Conservation (phyloP, 2,888 invertebrate genomes). For the Eustalomyia histrio region DNA sequence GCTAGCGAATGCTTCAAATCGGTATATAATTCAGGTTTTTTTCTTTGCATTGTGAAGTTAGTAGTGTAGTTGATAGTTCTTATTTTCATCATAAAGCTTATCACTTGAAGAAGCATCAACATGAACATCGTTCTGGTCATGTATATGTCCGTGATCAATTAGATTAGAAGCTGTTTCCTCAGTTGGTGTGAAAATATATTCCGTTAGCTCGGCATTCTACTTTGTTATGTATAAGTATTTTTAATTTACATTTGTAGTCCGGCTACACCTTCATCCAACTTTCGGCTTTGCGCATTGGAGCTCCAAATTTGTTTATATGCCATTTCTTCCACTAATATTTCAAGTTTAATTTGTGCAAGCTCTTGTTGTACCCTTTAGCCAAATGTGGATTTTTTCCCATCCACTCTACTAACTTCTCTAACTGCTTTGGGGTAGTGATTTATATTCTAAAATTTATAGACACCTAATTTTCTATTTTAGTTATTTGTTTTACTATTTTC, state of each 20-base stretch:
- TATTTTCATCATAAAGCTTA: too few species aligned
- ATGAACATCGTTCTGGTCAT: too few species aligned
- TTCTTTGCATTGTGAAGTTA: too few species aligned
- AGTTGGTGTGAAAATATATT: neutral
- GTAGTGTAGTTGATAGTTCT: too few species aligned
- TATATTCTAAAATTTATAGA: slow-evolving; percentile 6
- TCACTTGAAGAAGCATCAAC: too few species aligned
- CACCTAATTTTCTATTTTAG: neutral
- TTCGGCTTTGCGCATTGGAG: neutral
- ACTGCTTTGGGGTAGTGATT: slow-evolving; percentile 24
- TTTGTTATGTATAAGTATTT: slow-evolving; percentile 9
- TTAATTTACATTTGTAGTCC: neutral
- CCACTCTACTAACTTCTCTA: slow-evolving; percentile 12
- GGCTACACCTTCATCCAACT: neutral
- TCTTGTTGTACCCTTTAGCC: neutral
- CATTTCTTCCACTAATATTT: neutral
- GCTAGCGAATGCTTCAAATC: too few species aligned
- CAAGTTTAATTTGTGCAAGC: neutral
- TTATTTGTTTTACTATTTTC: neutral
- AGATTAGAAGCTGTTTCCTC: too few species aligned
- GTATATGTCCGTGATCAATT: too few species aligned
- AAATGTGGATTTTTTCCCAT: slow-evolving; percentile 22
- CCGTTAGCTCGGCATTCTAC: slow-evolving; percentile 5
- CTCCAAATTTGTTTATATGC: neutral
- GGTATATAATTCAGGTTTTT: too few species aligned